Percentiles rank a stretch among this genome's conserved stretches.
Evolutionary conservation across 2,797 vertebrate genomes (phyloP).

Genomic region (Anguilla pacifica): DNA sequence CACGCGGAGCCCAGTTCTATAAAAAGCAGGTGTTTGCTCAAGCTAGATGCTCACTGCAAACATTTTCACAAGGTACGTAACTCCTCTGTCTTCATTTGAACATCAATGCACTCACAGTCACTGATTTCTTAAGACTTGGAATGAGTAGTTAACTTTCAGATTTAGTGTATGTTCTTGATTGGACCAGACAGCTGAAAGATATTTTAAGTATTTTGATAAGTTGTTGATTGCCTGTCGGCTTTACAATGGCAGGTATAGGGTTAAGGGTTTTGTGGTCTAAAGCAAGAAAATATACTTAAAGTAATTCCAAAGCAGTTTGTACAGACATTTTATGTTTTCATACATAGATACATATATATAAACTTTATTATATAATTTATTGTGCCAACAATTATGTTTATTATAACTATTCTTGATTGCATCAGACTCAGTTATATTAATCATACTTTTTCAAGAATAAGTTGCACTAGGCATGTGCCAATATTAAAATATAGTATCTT

Average conservation of each 20-base stretch:
- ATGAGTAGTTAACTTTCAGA: not conserved
- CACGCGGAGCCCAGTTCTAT: slow-evolving; percentile 8
- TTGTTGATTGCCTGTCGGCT: not conserved
- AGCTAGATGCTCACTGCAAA: not conserved
- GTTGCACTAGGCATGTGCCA: too few species aligned
- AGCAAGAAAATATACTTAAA: not conserved
- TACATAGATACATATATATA: too few species aligned
- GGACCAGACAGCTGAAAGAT: not conserved
- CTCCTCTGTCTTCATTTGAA: not conserved
- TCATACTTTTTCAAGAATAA: too few species aligned
- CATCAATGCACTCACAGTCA: not conserved
- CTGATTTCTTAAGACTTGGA: not conserved
- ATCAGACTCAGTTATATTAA: too few species aligned
- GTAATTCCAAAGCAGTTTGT: not conserved
- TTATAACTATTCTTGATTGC: too few species aligned
- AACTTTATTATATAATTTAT: not conserved
- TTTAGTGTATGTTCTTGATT: not conserved
- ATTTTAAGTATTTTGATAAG: not conserved
- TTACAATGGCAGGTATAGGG: not conserved
- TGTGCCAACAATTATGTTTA: not conserved
- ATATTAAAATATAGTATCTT: too few species aligned
- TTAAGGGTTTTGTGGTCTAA: not conserved
- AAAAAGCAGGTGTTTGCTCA: slow-evolving; percentile 25
- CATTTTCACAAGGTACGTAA: slow-evolving; percentile 27
- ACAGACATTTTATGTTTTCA: not conserved